These are phyloP conservation scores for Volucella zonaria DNA, from an alignment of 2,888 invertebrate species.

Conservation along the genomic window DNA sequence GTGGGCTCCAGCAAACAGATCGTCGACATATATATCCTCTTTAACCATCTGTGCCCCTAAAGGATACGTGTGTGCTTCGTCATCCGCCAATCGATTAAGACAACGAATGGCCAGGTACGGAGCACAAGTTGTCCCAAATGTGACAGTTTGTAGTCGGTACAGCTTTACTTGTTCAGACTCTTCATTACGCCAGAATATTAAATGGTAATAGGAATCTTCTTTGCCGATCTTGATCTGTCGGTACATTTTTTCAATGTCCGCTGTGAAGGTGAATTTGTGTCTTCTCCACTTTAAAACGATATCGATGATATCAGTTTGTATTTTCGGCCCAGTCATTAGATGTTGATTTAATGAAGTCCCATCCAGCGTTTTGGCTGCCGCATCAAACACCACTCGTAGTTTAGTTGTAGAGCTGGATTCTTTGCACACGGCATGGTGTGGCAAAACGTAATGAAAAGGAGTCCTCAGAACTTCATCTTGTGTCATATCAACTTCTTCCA, in stretches of 20 bases:
- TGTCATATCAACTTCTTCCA: background rate
- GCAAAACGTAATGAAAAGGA: background rate
- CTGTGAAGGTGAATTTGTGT: slow-evolving; percentile 13
- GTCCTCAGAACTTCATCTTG: background rate
- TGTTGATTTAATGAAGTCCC: slow-evolving; percentile 2
- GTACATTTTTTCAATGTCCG: slow-evolving; percentile 5
- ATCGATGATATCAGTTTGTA: slow-evolving; percentile 1
- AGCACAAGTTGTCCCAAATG: too few relatives aligned
- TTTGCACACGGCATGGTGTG: background rate
- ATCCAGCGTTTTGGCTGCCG: background rate
- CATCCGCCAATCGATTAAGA: too few relatives aligned
- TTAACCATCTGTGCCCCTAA: too few relatives aligned
- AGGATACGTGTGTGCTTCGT: too few relatives aligned
- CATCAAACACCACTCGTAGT: background rate
- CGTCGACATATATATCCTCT: too few relatives aligned
- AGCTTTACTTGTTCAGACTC: background rate
- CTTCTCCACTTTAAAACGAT: slow-evolving; percentile 2
- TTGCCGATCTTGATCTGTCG: background rate
- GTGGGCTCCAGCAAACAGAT: too few relatives aligned
- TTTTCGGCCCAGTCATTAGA: background rate
- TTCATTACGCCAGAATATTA: background rate
- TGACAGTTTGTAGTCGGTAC: too few relatives aligned
- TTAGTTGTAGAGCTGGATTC: too few relatives aligned
- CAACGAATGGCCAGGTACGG: too few relatives aligned
- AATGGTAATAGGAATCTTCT: slow-evolving; percentile 6